Evolutionary conservation across 2,888 invertebrate genomes (phyloP).

Genomic region (Crematogaster levior): DNA sequence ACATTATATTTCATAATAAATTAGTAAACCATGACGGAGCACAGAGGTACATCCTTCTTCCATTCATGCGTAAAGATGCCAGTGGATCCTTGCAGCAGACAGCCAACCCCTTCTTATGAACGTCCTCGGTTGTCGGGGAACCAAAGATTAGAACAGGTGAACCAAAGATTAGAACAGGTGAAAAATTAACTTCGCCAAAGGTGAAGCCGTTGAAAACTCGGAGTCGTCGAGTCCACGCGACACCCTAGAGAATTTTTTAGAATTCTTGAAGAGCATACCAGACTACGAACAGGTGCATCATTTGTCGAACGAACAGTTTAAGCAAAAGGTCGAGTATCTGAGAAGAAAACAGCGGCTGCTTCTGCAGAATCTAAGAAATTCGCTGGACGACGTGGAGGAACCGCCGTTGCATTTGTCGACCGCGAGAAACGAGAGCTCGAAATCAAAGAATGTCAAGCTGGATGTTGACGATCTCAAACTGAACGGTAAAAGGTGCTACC

Average conservation of each 20-base stretch:
- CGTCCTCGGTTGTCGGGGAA: constrained; percentile 82
- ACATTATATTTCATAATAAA: neutral
- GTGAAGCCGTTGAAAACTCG: constrained; percentile 46
- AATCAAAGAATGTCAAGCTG: constrained; percentile 36
- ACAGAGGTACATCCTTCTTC: constrained; percentile 89
- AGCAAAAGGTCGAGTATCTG: constrained; percentile 89
- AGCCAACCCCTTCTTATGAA: constrained; percentile 91
- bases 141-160: constrained; percentile 75
- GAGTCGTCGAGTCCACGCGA: constrained; percentile 79
- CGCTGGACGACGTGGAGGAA: constrained; percentile 80
- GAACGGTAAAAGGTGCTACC: constrained; percentile 81
- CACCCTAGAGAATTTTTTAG: constrained; percentile 88
- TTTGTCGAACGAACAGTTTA: constrained; percentile 91
- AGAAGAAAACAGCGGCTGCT: constrained; percentile 88
- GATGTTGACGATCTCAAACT: constrained; percentile 74
- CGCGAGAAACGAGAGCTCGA: constrained; percentile 35
- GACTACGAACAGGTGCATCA: constrained; percentile 93
- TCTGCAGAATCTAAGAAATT: constrained; percentile 81
- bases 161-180: constrained; percentile 75
- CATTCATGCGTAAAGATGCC: constrained; percentile 91
- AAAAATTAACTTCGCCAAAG: constrained; percentile 82
- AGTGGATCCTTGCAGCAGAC: constrained; percentile 90
- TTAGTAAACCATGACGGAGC: constrained; percentile 85
- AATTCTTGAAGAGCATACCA: constrained; percentile 93
- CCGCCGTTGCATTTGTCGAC: constrained; percentile 48